A percentile compares a stretch with the other conserved stretches of the same genome.
Conservation (phyloP, 2,113 vertebrate species). For the Bubo scandiacus region DNA sequence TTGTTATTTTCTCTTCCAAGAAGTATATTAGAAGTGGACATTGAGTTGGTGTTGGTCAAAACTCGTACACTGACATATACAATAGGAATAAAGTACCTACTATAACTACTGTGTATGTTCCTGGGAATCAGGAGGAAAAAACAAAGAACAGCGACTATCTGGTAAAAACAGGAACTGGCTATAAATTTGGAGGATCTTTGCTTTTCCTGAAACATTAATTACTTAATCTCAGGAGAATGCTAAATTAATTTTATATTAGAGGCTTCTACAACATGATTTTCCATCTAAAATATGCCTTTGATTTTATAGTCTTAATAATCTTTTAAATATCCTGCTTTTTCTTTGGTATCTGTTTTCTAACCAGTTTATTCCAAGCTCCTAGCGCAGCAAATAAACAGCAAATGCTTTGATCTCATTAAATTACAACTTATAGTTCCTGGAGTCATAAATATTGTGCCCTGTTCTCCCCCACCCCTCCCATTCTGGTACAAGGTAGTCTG, state of each 20-base stretch:
- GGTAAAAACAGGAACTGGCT: slow-evolving; percentile 59
- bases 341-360: slow-evolving; percentile 61
- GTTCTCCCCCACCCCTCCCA: slow-evolving; percentile 72
- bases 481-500: slow-evolving; percentile 79
- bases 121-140: neutral
- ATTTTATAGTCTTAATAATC: slow-evolving; percentile 64
- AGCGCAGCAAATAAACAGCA: slow-evolving; percentile 75
- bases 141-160: slow-evolving; percentile 1
- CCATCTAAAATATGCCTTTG: slow-evolving; percentile 59
- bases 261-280: slow-evolving; percentile 36
- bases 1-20: neutral
- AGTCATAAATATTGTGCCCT: slow-evolving; percentile 80
- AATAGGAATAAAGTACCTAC: neutral
- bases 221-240: slow-evolving; percentile 65
- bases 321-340: slow-evolving; percentile 60
- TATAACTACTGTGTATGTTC: neutral
- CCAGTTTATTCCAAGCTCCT: slow-evolving; percentile 70
- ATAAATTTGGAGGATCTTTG: slow-evolving; percentile 60
- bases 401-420: slow-evolving; percentile 84
- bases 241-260: slow-evolving; percentile 75
- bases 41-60: neutral
- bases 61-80: neutral
- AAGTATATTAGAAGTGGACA: neutral
- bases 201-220: slow-evolving; percentile 66
- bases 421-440: slow-evolving; percentile 80